Conservation (phyloP, 2,888 invertebrate genomes). For the Flexamia atlantica region DNA sequence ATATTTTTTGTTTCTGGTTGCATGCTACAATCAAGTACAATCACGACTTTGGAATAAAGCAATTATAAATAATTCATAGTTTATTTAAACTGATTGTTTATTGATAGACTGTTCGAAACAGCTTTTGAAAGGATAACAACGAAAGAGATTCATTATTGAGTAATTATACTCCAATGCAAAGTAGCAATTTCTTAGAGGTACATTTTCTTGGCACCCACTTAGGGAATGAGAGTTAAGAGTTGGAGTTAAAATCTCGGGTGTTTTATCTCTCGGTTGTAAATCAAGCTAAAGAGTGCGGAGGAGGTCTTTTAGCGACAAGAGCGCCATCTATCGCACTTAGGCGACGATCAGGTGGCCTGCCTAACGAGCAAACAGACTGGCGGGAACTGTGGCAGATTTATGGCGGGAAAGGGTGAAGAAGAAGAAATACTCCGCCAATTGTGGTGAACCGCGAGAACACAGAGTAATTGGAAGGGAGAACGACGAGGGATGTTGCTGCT, state of each 20-base stretch:
- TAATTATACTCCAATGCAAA: neutral
- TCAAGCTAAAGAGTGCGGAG: constrained; percentile 24
- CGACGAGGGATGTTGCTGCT: too few relatives aligned
- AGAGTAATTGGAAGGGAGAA: constrained; percentile 14
- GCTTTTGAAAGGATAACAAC: too few relatives aligned
- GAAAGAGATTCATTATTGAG: too few relatives aligned
- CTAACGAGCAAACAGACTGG: constrained; percentile 57
- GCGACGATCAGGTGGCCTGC: constrained; percentile 48
- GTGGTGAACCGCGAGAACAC: neutral
- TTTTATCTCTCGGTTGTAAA: constrained; percentile 30
- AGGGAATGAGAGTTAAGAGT: constrained; percentile 19
- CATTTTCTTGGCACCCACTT: constrained; percentile 5
- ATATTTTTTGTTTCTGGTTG: too few relatives aligned
- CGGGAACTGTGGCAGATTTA: constrained; percentile 42
- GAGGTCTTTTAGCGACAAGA: constrained; percentile 27
- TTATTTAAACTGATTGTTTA: too few relatives aligned
- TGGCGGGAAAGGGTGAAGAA: constrained; percentile 55
- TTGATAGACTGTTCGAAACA: too few relatives aligned
- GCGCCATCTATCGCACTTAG: constrained; percentile 48
- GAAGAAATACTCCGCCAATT: neutral
- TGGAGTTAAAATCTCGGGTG: constrained; percentile 41
- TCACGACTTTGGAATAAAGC: too few relatives aligned
- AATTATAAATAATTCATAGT: too few relatives aligned
- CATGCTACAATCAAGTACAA: too few relatives aligned
- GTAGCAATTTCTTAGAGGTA: constrained; percentile 3